Conservation (phyloP, 2,888 invertebrate species). For the Eupithecia centaureata region DNA sequence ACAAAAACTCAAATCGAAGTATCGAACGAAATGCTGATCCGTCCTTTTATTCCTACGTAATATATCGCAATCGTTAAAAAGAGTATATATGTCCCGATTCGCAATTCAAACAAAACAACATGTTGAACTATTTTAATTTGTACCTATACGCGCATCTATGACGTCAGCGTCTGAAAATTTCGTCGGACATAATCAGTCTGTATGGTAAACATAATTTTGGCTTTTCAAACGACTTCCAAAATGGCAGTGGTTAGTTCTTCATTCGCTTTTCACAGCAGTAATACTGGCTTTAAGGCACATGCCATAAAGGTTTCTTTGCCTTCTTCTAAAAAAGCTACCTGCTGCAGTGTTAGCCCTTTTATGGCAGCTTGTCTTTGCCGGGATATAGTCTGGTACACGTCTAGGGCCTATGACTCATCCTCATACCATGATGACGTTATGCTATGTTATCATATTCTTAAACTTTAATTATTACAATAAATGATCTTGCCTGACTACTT, state of each 20-base stretch:
- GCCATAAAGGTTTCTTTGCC: conserved; percentile 15
- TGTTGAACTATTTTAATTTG: conserved; percentile 33
- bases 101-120: conserved; percentile 13
- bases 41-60: not conserved
- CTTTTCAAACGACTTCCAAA: conserved; percentile 3
- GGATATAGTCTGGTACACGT: conserved; percentile 64
- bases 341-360: conserved; percentile 41
- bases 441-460: no score
- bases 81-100: not conserved
- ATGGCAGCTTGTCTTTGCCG: conserved; percentile 40
- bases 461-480: no score
- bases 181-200: not conserved
- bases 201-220: conserved; percentile 1
- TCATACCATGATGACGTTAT: no score
- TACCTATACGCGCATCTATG: conserved; percentile 42
- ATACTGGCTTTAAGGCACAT: conserved; percentile 17
- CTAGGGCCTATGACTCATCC: conserved; percentile 34
- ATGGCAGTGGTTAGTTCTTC: conserved; percentile 3
- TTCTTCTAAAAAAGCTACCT: conserved; percentile 24
- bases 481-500: no score
- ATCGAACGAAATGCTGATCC: not conserved
- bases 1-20: not conserved
- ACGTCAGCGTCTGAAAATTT: conserved; percentile 57
- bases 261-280: conserved; percentile 8
- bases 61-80: not conserved